Conservation (phyloP, 2,797 vertebrate genomes). For the Tokudaia muenninki region DNA sequence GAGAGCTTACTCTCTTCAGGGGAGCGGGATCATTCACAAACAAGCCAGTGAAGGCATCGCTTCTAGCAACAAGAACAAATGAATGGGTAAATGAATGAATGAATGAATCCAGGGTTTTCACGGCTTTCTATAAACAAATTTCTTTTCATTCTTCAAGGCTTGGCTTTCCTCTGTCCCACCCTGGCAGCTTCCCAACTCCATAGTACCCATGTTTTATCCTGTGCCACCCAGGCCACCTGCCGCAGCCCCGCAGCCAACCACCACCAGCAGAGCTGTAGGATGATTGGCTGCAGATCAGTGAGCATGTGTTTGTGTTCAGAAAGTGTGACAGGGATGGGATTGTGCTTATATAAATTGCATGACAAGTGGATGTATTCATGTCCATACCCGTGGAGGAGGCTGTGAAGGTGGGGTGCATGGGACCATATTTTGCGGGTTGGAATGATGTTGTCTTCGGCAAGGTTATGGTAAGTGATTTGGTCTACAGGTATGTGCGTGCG, state of each 20-base stretch:
- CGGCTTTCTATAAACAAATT: not conserved
- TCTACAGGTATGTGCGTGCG: not conserved
- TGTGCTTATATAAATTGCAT: fast-evolving
- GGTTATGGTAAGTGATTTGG: not conserved
- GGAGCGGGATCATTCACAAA: not conserved
- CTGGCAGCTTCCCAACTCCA: not conserved
- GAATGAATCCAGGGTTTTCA: not conserved
- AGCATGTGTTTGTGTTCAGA: not conserved
- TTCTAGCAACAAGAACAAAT: not conserved
- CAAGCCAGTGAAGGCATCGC: not conserved
- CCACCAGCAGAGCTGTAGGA: not conserved
- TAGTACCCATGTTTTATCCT: not conserved
- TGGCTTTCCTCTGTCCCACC: not conserved
- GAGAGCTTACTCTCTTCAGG: not conserved
- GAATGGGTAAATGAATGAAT: not conserved
- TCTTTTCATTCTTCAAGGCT: not conserved
- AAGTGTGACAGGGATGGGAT: not conserved
- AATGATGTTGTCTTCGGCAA: not conserved
- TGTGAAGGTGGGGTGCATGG: not conserved
- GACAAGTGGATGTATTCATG: not conserved
- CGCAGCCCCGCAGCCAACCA: not conserved
- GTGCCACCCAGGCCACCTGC: not conserved
- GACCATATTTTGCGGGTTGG: not conserved
- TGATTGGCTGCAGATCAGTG: not conserved
- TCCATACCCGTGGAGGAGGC: not conserved